Percentiles rank a stretch among this genome's conserved stretches.
phyloP scores from a whole-genome alignment of 2,113 vertebrate genomes.

The Paracanthobrama guichenoti region DNA sequence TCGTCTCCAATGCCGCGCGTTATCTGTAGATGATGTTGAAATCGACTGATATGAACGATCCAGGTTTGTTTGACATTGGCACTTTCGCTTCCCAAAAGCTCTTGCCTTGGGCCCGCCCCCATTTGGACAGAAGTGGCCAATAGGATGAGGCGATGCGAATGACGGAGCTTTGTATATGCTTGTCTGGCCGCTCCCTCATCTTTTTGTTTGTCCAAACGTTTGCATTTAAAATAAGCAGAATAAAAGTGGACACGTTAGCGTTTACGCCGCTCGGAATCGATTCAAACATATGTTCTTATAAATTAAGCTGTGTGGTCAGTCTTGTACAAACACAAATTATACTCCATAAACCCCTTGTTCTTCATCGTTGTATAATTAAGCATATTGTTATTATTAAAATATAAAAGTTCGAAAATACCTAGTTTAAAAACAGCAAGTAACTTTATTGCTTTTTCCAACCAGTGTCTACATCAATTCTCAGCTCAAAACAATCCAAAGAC shows the following conservation, averaged over 20 bases:
- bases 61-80: constrained; percentile 65
- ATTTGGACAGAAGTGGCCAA: constrained; percentile 56
- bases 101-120: constrained; percentile 43
- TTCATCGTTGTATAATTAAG: background rate
- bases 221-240: background rate
- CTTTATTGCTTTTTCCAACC: background rate
- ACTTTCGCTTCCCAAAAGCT: constrained; percentile 53
- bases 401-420: too few species aligned
- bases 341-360: background rate
- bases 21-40: constrained; percentile 49
- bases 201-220: background rate
- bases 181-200: background rate
- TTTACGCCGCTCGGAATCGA: background rate
- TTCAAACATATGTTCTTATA: background rate
- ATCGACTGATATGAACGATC: constrained; percentile 61
- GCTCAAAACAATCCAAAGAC: background rate
- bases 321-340: background rate
- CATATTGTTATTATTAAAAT: background rate
- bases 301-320: background rate
- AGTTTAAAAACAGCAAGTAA: background rate
- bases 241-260: background rate
- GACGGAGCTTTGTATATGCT: background rate
- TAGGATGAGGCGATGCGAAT: constrained; percentile 35
- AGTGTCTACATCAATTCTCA: background rate
- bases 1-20: background rate